phyloP scores from a whole-genome alignment of 2,113 vertebrate genomes.

The Macaca nemestrina region DNA sequence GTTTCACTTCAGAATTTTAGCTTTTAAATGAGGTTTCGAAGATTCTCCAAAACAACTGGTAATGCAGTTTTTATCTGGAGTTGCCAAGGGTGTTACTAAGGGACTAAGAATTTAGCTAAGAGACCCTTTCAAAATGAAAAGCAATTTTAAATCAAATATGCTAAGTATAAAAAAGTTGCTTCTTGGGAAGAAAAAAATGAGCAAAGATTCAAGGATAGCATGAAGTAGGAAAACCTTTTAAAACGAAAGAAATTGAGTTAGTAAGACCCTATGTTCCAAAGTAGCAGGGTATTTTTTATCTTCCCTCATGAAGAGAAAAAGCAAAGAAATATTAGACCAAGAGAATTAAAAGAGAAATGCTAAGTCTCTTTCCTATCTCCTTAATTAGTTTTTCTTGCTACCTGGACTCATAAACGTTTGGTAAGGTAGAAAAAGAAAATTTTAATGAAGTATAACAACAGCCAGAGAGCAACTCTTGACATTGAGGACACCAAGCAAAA shows the following conservation, averaged over 20 bases:
- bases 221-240: neutral
- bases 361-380: neutral
- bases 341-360: neutral
- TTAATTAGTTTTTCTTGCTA: neutral
- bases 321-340: neutral
- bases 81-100: neutral
- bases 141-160: conserved; percentile 35
- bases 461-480: neutral
- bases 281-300: neutral
- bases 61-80: neutral
- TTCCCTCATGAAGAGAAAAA: neutral
- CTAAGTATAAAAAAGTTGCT: neutral
- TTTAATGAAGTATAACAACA: neutral
- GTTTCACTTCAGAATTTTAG: neutral
- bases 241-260: neutral
- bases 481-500: neutral
- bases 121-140: conserved; percentile 11
- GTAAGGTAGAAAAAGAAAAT: neutral
- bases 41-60: neutral
- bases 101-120: neutral
- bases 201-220: neutral
- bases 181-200: conserved; percentile 25
- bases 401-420: neutral
- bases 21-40: neutral
- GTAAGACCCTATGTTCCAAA: neutral